Evolutionary conservation across 1,140 invertebrate species (phyloP).

Genomic region (Eulimnadia texana): DNA sequence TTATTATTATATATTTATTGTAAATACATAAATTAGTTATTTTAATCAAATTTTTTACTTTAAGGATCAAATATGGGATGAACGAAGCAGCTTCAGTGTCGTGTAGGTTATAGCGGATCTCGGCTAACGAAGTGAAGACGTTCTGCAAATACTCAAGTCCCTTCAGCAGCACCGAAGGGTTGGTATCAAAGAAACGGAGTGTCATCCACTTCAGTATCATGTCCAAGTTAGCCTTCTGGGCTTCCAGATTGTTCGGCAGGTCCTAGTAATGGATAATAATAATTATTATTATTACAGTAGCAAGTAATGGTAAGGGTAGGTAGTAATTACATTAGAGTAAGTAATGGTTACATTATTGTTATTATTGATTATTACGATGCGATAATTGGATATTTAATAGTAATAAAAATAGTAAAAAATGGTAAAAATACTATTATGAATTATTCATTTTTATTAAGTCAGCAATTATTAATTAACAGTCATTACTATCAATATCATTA

Average conservation of each 20-base stretch:
- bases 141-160: constrained; percentile 77
- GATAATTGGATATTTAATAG: too few species aligned
- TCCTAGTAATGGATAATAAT: constrained; percentile 35
- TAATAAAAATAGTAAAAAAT: too few species aligned
- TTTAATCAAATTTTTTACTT: too few species aligned
- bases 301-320: background rate
- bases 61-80: constrained; percentile 82
- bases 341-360: background rate
- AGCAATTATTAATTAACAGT: too few species aligned
- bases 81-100: constrained; percentile 87
- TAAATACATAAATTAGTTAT: too few species aligned
- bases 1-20: too few species aligned
- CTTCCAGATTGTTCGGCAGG: constrained; percentile 53
- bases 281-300: background rate
- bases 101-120: constrained; percentile 65
- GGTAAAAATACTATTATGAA: too few species aligned
- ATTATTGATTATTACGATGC: too few species aligned
- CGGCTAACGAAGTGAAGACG: constrained; percentile 64
- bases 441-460: too few species aligned
- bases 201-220: constrained; percentile 93
- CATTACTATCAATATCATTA: too few species aligned
- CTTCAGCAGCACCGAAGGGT: constrained; percentile 89
- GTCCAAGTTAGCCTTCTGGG: constrained; percentile 80
- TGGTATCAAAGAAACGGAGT: constrained; percentile 92
- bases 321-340: background rate